Evolutionary conservation across 2,113 vertebrate genomes (phyloP), one percentile per base, ranked within the genome.

Genomic region (Cacatua alba): DNA sequence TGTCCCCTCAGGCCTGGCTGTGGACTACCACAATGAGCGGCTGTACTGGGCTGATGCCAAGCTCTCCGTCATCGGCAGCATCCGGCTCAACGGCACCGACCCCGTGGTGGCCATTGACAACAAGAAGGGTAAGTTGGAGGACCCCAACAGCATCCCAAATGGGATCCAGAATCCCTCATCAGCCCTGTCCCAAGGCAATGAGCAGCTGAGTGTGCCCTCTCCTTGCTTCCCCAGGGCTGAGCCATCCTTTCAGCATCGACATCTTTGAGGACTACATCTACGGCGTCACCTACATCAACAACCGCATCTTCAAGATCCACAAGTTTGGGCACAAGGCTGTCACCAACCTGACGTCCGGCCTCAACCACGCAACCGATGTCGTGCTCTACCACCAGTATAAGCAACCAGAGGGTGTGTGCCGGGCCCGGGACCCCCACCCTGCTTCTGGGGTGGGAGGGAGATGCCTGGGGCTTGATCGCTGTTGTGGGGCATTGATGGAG

Each of bases 181-280:
- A 59, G 33, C 57, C 57, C 52, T 53, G 52, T 29, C 52, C 3
- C 57, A 35, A 35, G 57, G 33, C 57, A 15, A 4, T 14, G 14
- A 35, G 33, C 55, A 59, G 33, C 55, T n/a, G 57, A 57, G 6
- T 10, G 33, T 15, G 57, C 33, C n/a, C 55, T 14, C 60, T 44
- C 28, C 49, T 76, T 1, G 0, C 44, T 69, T 23, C 31, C 57
- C 16, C 95, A 99, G 99, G 99, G 60, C 98, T 99, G 19, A 98
- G 98, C 86, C 99, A 99, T 90, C 99, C 99, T 2, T 99, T 99
- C 98, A 99, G 99, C 98, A 99, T 99, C 3, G 99, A 99, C 70
- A 98, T 99, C 94, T 99, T 99, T 65, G 99, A 99, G 96, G 99
- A 99, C 94, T 99, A 99, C 97, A 99, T 99, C 95, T 99, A 99